Evolutionary conservation across 2,888 invertebrate species (phyloP).

Genomic region (Argyresthia albistria): DNA sequence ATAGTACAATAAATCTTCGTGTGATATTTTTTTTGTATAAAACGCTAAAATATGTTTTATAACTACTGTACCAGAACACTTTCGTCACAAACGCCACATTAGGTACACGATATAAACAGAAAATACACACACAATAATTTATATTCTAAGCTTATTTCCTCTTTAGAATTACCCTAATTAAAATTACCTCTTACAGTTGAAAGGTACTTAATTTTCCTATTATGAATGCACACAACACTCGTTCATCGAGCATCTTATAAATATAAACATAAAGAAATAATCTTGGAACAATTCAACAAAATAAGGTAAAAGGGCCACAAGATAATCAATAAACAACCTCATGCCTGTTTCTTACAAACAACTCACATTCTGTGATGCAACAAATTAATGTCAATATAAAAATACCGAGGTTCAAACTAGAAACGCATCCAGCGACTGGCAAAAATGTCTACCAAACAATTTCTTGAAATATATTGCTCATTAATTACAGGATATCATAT

Average conservation of each 20-base stretch:
- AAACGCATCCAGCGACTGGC: too few relatives aligned
- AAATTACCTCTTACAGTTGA: slow-evolving; percentile 51
- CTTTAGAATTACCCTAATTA: slow-evolving; percentile 57
- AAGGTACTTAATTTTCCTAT: slow-evolving; percentile 55
- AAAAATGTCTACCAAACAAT: too few relatives aligned
- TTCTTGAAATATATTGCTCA: too few relatives aligned
- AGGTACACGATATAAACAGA: slow-evolving; percentile 54
- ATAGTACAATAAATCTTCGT: slow-evolving; percentile 55
- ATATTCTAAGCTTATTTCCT: slow-evolving; percentile 55
- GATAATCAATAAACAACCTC: slow-evolving; percentile 28
- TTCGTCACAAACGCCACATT: slow-evolving; percentile 28
- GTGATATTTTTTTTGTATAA: slow-evolving; percentile 65
- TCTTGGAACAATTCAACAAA: slow-evolving; percentile 43
- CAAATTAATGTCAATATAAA: too few relatives aligned
- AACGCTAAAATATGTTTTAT: slow-evolving; percentile 62
- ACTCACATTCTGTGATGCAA: neutral
- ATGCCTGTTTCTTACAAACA: slow-evolving; percentile 5
- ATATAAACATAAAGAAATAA: slow-evolving; percentile 30
- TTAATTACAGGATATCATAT: too few relatives aligned
- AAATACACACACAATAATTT: slow-evolving; percentile 69
- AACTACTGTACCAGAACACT: slow-evolving; percentile 57
- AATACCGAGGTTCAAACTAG: too few relatives aligned
- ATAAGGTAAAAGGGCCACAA: slow-evolving; percentile 15
- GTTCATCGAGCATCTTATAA: slow-evolving; percentile 27
- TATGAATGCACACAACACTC: slow-evolving; percentile 36